phyloP scores from a whole-genome alignment of 2,888 invertebrate genomes.

The Sphaeridia pumilis region DNA sequence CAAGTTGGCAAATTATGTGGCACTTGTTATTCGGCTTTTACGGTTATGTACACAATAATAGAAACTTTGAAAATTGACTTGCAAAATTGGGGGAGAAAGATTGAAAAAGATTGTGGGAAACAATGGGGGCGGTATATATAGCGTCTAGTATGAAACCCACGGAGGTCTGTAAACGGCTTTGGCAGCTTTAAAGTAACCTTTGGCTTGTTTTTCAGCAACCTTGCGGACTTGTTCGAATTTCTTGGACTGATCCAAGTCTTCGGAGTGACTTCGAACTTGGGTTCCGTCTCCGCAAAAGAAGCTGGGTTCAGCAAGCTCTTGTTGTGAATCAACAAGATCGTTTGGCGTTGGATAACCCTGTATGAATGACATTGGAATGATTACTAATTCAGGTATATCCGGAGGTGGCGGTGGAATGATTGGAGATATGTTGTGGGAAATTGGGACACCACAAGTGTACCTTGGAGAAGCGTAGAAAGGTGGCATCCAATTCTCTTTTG shows the following conservation, averaged over 20 bases:
- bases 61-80: no score
- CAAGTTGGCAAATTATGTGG: no score
- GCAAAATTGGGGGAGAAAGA: neutral
- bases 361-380: no score
- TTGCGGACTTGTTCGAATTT: conserved; percentile 27
- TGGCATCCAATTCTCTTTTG: neutral
- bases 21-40: no score
- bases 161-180: conserved; percentile 22
- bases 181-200: conserved; percentile 17
- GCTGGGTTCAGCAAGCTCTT: neutral
- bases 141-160: conserved; percentile 17
- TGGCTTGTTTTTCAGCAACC: conserved; percentile 24
- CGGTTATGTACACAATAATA: no score
- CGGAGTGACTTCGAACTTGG: neutral
- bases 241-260: conserved; percentile 13
- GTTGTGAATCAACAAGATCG: no score
- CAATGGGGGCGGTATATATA: neutral
- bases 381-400: no score
- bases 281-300: neutral
- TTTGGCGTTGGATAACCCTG: no score
- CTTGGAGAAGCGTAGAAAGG: neutral
- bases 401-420: no score
- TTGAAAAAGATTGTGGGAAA: neutral
- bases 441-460: neutral
- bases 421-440: no score